phyloP scores from a whole-genome alignment of 2,797 vertebrate genomes.

The Rhyacichthys aspro region DNA sequence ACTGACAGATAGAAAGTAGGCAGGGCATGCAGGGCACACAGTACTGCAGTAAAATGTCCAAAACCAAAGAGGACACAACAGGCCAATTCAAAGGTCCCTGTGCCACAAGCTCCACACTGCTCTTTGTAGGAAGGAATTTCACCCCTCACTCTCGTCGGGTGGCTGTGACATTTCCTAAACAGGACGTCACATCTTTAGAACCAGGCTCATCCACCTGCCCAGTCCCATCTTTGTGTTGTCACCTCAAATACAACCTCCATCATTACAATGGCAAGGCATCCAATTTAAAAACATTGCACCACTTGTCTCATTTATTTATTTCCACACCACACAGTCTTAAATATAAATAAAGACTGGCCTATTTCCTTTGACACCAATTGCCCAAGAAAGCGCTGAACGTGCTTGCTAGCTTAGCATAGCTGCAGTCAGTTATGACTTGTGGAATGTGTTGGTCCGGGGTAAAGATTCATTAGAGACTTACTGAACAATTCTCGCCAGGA shows the following conservation, averaged over 20 bases:
- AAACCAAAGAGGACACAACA: slow-evolving; percentile 53
- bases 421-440: slow-evolving; percentile 77
- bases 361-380: slow-evolving; percentile 50
- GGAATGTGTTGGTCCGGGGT: slow-evolving; percentile 80
- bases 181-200: slow-evolving; percentile 76
- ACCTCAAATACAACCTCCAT: slow-evolving; percentile 49
- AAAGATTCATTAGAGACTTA: slow-evolving; percentile 83
- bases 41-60: slow-evolving; percentile 85
- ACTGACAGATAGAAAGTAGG: slow-evolving; percentile 55
- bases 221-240: slow-evolving; percentile 54
- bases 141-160: slow-evolving; percentile 67
- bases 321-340: slow-evolving; percentile 53
- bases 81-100: slow-evolving; percentile 74
- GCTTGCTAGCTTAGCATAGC: slow-evolving; percentile 42
- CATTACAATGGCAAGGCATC: slow-evolving; percentile 58
- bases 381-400: slow-evolving; percentile 41
- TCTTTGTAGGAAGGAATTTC: slow-evolving; percentile 67
- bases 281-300: slow-evolving; percentile 58
- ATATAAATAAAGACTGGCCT: slow-evolving; percentile 33
- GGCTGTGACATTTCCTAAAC: slow-evolving; percentile 80
- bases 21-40: slow-evolving; percentile 74
- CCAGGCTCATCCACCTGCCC: slow-evolving; percentile 61
- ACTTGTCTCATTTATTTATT: slow-evolving; percentile 49
- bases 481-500: slow-evolving; percentile 76
- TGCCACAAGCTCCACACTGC: slow-evolving; percentile 75